phyloP scores from a whole-genome alignment of 2,113 vertebrate species.

The Myxocyprinus asiaticus region DNA sequence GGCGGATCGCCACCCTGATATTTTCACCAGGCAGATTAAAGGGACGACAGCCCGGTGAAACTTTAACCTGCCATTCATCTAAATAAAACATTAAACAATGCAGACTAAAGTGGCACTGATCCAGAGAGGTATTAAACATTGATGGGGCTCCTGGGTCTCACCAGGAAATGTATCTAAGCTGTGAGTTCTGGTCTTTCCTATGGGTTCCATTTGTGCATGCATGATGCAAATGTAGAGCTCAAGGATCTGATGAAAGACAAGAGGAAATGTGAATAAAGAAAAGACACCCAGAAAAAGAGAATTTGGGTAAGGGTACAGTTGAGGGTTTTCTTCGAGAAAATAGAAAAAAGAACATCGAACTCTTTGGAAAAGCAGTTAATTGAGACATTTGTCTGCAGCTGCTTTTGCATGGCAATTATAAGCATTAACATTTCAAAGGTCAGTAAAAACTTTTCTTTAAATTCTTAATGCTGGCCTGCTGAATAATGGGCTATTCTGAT shows the following conservation, averaged over 20 bases:
- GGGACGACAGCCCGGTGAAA: constrained; percentile 63
- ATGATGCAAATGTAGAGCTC: constrained; percentile 58
- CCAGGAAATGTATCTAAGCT: constrained; percentile 71
- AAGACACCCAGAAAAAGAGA: background rate
- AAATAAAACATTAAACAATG: constrained; percentile 80
- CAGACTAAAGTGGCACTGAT: constrained; percentile 68
- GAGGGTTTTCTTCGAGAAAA: background rate
- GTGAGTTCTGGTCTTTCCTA: constrained; percentile 62
- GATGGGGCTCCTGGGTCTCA: constrained; percentile 66
- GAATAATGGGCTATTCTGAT: background rate
- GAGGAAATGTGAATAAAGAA: constrained; percentile 9
- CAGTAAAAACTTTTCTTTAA: background rate
- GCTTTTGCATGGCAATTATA: background rate
- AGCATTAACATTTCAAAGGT: constrained; percentile 3
- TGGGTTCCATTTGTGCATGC: constrained; percentile 12
- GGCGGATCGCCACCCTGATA: constrained; percentile 58
- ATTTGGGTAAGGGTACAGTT: background rate
- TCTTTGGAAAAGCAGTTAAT: background rate
- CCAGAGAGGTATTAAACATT: constrained; percentile 72
- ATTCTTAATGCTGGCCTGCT: background rate
- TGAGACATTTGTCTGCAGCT: background rate
- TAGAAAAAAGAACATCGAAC: too few species aligned
- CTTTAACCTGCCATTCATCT: constrained; percentile 69
- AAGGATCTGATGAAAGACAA: constrained; percentile 45
- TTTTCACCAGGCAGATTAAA: constrained; percentile 58